These are phyloP conservation scores for Erpetoichthys calabaricus DNA, from an alignment of 2,797 vertebrate genomes.

Conservation along the genomic window DNA sequence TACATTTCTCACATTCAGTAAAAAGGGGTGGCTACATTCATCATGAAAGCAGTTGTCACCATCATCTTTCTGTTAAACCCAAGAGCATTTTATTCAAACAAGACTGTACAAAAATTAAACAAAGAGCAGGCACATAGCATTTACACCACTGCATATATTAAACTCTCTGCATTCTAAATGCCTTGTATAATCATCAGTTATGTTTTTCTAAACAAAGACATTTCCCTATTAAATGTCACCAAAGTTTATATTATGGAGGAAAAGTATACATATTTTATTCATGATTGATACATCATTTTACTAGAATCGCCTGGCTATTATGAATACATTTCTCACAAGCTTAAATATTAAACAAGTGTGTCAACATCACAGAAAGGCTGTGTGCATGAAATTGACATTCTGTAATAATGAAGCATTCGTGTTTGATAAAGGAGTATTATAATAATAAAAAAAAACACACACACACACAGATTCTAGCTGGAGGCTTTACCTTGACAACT, in stretches of 20 bases:
- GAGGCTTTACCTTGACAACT: slow-evolving; percentile 70
- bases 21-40: too few relatives aligned
- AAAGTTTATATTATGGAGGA: neutral
- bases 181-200: neutral
- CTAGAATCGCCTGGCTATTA: neutral
- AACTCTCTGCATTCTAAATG: too few relatives aligned
- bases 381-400: neutral
- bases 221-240: neutral
- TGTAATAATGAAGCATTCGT: neutral
- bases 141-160: too few relatives aligned
- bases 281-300: neutral
- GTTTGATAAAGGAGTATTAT: neutral
- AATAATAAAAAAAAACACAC: neutral
- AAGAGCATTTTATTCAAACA: too few relatives aligned
- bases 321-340: neutral
- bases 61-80: too few relatives aligned
- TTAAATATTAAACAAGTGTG: neutral
- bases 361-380: neutral
- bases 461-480: too few relatives aligned
- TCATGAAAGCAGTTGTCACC: too few relatives aligned
- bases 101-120: too few relatives aligned
- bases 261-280: too few relatives aligned
- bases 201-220: neutral
- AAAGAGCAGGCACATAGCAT: too few relatives aligned
- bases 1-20: too few relatives aligned